Base-by-base conservation (phyloP, 1,140 invertebrate genomes). In the Rhagoletis pomonella region DNA sequence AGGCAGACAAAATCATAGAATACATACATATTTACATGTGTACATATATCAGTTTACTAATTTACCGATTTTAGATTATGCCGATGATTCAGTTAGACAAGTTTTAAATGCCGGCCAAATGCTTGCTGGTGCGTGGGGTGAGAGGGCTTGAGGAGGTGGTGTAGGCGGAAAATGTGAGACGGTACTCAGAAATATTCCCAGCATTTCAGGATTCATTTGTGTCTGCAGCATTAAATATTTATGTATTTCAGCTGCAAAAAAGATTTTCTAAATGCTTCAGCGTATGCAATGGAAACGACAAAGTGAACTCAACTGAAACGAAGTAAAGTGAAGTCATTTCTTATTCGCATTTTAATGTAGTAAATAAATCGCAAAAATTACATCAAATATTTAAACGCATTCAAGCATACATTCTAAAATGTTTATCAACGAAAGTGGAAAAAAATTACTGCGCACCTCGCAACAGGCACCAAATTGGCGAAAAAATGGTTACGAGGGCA, bases 361-460 rank as follows among this genome's bases (percentile, higher is more conserved):
- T 29, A 67, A 50, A 86, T 86, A 86, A 86, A 86, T 86, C 59
- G 86, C 86, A 64, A 86, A 86, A 86, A 86, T 86, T 86, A 67
- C 86, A 86, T 86, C 60, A 67, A 86, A 86, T 86, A 86, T 86
- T 86, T 65, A 86, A 86, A 64, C 67, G 59, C 60, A 62, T 85
- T 85, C 84, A 62, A 85, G 84, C 59, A 58, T 44, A 42, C 29
- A 62, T 39, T 85, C 50, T 85, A 62, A 85, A 85, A 85, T 85
- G 10, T 19, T 42, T 47, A 77, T n/a, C 5, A 77, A 50, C 17
- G 47, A 81, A 19, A 81, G 47, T 81, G 73, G 50, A 10, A 19
- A 81, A 81, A 81, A 29, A 55, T 77, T 44, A 14, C 42, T 17
- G 39, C 44, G 5, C 44, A 77, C n/a, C 14, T 17, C 17, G 69